Evolutionary conservation across 2,888 invertebrate species (phyloP), one percentile per base, ranked within the genome.

Genomic region (Dendrolimus pini): DNA sequence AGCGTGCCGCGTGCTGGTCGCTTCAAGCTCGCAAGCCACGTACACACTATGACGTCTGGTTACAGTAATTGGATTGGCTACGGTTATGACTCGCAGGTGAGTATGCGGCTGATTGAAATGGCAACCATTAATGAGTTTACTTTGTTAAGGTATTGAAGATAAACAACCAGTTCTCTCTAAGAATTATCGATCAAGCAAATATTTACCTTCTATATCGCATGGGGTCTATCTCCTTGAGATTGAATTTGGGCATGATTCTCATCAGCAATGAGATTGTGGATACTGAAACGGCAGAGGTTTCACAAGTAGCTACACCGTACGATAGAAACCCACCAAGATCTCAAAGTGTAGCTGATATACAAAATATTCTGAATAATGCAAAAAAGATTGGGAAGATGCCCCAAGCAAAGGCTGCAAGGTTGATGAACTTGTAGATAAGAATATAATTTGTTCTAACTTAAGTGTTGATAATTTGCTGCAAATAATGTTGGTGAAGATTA

Each of bases 231-330:
- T 67, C 60, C 30, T 52, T 82, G 1, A 83, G 79, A 57, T 55
- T 83, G 9, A 75, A 83, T 61, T 61, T 71, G 71, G 91, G 80
- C 64, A 85, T 80, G 90, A 69, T 57, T 65, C 77, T 82, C 71
- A 80, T 72, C 66, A 89, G 67, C 75, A 80, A 74, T 73, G 89
- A 75, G 75, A 88, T 74, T 71, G 77, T 71, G 67, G 87, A 74
- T 72, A 85, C 68, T 0, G 68, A 74, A 2, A 62, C 61, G 1
- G 60, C 65, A 2, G 80, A 80, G 1, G 59, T 74, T 0, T 42
- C 54, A 0, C 66, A 74, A 0, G 74, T 82, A 2, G 59, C 60
- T 0, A 80, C 77, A 13, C 74, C 77, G 3, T 80, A 76, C 54
- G 77, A 74, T 59, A 56, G 52, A 8, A 7, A 41, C 0, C 72